Base-by-base conservation (phyloP, 2,888 invertebrate genomes). In the Hydrotaea diabolus region DNA sequence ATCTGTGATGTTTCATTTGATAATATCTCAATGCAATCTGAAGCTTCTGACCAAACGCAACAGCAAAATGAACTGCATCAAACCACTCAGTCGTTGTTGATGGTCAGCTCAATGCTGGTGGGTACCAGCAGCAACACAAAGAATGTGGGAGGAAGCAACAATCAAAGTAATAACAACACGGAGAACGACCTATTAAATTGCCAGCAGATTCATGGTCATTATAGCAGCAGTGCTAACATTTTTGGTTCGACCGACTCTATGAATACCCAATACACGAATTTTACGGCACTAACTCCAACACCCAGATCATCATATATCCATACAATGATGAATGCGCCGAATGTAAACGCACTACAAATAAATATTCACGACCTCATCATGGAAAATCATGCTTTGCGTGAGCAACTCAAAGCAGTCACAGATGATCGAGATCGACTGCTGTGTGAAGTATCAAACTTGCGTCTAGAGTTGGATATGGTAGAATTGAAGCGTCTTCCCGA, bases 381-480 rank as follows among this genome's bases (percentile, higher is more conserved):
- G 26, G 92, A 92, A 82, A 92, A 92, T 86, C 89, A 88, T 75
- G 87, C 88, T 36, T 86, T 92, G 21, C 90, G 90, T 9, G 89
- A 90, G 74, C 91, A 90, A 82, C 85, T 92, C 43, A 91, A 91
- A 83, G 92, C 92, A 86, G 85, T 92, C 46, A 89, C 90, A 74
- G 71, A 88, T 0, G 92, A 92, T 76, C 90, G 92, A 1, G 92
- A 92, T 88, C 91, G 91, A 3, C 86, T 92, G 79, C 86, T 92
- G 17, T 92, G 92, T 77, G 91, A 92, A 86, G 92, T 92, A 23
- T 90, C 92, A 46, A 92, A 92, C 86, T 86, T 92, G 85, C 91
- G 92, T 9, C 88, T 92, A 82, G 92, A 92, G 87, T 87, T 92
- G 88, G 92, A 92, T 87, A 92, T 92, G 92, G 89, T 90, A 19